Evolutionary conservation across 2,797 vertebrate genomes (phyloP).

Genomic region (Ispidina picta): DNA sequence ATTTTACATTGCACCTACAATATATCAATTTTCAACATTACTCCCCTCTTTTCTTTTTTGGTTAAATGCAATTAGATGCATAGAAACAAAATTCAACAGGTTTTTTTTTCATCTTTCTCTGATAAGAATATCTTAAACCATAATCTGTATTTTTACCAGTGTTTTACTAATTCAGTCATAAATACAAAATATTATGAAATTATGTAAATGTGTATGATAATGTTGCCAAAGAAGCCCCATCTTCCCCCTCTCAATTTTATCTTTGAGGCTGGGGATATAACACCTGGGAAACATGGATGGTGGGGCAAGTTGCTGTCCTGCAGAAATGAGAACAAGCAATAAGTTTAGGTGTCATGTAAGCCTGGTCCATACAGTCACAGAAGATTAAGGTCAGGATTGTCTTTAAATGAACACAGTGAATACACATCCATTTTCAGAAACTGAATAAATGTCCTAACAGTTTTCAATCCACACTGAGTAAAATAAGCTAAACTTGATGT

Average conservation of each 20-base stretch:
- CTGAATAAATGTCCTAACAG: not conserved
- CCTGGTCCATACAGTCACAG: not conserved
- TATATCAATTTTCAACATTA: not conserved
- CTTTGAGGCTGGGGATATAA: not conserved
- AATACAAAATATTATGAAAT: not conserved
- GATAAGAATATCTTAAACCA: not conserved
- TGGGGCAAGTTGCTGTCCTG: not conserved
- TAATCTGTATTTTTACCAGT: not conserved
- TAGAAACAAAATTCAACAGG: not conserved
- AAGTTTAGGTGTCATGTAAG: not conserved
- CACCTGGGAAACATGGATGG: not conserved
- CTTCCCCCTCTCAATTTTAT: not conserved
- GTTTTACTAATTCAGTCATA: not conserved
- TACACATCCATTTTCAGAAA: not conserved
- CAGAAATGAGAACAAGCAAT: not conserved
- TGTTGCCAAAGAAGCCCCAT: not conserved
- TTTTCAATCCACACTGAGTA: not conserved
- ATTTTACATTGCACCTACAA: not conserved
- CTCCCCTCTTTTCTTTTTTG: not conserved
- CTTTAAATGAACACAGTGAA: not conserved
- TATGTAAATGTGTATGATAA: not conserved
- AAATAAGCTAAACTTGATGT: not conserved
- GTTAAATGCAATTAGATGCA: not conserved
- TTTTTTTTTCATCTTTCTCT: not conserved
- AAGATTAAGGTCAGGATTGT: not conserved